Percentiles rank a stretch among this genome's conserved stretches.
These are phyloP conservation scores for Ethmia dodecea DNA, from an alignment of 2,888 invertebrate species.

Conservation along the genomic window DNA sequence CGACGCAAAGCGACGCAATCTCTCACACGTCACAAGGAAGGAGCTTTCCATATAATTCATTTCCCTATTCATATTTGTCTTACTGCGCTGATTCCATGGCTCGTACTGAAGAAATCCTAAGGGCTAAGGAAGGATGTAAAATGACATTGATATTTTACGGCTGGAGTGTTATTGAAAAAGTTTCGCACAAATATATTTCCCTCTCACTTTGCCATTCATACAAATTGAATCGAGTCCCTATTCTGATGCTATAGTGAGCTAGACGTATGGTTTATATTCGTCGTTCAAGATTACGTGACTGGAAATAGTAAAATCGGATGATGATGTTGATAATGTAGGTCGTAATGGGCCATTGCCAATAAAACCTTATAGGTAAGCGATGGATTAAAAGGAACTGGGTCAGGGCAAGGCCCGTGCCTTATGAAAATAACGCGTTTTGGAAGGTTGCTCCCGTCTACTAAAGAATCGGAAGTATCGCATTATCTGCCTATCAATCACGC, in stretches of 20 bases:
- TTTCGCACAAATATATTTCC: slow-evolving; percentile 40
- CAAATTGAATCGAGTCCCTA: slow-evolving; percentile 43
- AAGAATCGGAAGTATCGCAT: slow-evolving; percentile 41
- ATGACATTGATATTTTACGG: slow-evolving; percentile 43
- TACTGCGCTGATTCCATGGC: slow-evolving; percentile 51
- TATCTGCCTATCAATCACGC: slow-evolving; percentile 33
- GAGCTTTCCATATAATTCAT: slow-evolving; percentile 74
- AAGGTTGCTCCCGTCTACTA: slow-evolving; percentile 39
- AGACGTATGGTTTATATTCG: slow-evolving; percentile 66
- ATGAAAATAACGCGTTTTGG: slow-evolving; percentile 61
- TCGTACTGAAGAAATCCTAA: slow-evolving; percentile 30
- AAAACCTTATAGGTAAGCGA: slow-evolving; percentile 77
- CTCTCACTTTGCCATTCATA: slow-evolving; percentile 40
- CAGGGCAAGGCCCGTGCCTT: slow-evolving; percentile 66
- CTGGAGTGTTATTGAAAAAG: slow-evolving; percentile 47
- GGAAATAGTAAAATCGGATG: slow-evolving; percentile 77
- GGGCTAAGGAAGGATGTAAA: slow-evolving; percentile 34
- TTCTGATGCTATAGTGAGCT: slow-evolving; percentile 24
- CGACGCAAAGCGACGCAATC: slow-evolving; percentile 73
- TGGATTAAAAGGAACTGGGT: slow-evolving; percentile 74
- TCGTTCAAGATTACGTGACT: slow-evolving; percentile 75
- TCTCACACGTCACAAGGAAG: slow-evolving; percentile 70
- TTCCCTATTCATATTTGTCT: slow-evolving; percentile 75
- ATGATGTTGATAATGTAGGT: slow-evolving; percentile 77
- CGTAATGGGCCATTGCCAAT: slow-evolving; percentile 75